phyloP scores from a whole-genome alignment of 2,888 invertebrate genomes.

The Scelioninae gen. 1 region DNA sequence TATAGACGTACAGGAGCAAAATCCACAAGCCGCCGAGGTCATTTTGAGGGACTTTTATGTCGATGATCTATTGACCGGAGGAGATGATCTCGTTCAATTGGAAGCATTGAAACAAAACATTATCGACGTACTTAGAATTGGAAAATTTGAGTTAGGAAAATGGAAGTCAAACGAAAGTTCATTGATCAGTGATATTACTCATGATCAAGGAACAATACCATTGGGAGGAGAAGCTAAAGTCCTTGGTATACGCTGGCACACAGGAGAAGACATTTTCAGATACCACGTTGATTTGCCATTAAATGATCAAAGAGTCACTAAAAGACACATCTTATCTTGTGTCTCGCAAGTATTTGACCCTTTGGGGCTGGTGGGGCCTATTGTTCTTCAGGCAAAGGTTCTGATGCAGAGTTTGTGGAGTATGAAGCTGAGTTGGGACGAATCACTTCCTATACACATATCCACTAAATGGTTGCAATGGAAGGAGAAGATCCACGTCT shows the following conservation, averaged over 20 bases:
- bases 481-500: constrained; percentile 30
- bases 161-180: constrained; percentile 4
- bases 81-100: background rate
- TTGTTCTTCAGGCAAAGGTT: background rate
- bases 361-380: constrained; percentile 3
- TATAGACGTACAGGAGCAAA: background rate
- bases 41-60: background rate
- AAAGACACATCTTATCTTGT: background rate
- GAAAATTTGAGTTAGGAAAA: background rate
- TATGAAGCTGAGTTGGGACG: background rate
- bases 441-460: background rate
- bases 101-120: background rate
- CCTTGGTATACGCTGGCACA: constrained; percentile 11
- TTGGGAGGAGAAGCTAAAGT: background rate
- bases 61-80: background rate
- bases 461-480: constrained; percentile 1
- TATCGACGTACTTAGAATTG: background rate
- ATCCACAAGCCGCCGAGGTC: background rate
- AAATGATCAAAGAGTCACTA: background rate
- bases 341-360: constrained; percentile 10
- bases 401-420: background rate
- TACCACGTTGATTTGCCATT: background rate
- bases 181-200: background rate
- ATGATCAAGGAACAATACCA: background rate
- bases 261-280: background rate